Evolutionary conservation across 2,888 invertebrate species (phyloP), one percentile per base, ranked within the genome.

Genomic region (Ditylenchus weischeri): DNA sequence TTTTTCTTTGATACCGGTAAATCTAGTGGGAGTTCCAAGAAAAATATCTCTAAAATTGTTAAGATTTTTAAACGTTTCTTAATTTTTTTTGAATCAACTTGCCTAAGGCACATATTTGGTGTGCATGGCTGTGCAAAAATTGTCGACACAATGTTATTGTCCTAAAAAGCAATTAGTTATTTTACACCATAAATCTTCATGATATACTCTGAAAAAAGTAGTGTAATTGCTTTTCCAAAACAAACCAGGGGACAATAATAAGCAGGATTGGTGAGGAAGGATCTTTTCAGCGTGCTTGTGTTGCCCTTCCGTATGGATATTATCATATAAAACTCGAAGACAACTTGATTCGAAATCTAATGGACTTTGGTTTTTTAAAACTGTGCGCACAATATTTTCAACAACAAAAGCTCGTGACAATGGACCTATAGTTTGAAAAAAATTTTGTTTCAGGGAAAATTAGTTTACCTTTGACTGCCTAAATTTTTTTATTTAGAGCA

Each of bases 61-160:
- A 10, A 43, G 57, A 15, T 54, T 18, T 54, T 8, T 2, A 29
- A 7, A 29, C 11, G 8, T 15, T 29, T 29, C 18, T 13, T 29
- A 11, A 54, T 19, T 50, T 50, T 50, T 50, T 13, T 2, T 1
- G 7, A 29, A 18, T 23, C 23, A 15, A 11, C 57, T 54, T 29
- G 29, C 57, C 57, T 59, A 38, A 74, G 66, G 62, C 79, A 79
- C 66, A 79, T 73, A 18, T 75, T 64, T 1, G 78, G 62, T 10
- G 75, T 69, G 66, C 79, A 79, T n/a, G 73, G 61, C 36, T 73
- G 73, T n/a, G 67, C 59, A 68, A 78, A 80, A n/a, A 80, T 69
- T 10, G 77, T 78, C 29, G 66, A 62, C 11, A 77, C 61, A 11
- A 76, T 66, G 57, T 76, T 65, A 23, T 65, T 57, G 62, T 80